Conservation (phyloP, 2,888 invertebrate genomes). For the Xestia rhomboidea region DNA sequence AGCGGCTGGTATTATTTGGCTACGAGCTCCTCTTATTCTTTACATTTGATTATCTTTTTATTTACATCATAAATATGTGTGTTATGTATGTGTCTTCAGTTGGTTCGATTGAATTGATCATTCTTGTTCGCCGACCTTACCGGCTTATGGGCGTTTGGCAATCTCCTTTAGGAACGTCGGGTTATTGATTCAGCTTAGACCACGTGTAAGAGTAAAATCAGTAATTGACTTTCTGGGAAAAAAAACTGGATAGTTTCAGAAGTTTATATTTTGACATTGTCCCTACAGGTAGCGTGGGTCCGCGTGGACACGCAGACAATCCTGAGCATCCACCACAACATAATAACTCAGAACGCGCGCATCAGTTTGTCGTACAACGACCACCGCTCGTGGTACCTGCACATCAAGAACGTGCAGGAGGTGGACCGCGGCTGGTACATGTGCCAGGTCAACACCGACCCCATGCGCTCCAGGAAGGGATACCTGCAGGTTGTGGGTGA, state of each 20-base stretch:
- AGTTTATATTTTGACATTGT: conserved; percentile 2
- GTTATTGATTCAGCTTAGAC: not conserved
- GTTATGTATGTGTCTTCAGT: not conserved
- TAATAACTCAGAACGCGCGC: conserved; percentile 97
- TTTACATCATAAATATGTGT: not conserved
- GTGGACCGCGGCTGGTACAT: conserved; percentile 97
- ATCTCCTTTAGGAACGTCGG: not conserved
- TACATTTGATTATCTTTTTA: not conserved
- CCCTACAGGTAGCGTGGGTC: conserved; percentile 96
- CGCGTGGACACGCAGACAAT: conserved; percentile 98
- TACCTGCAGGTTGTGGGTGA: conserved; percentile 97
- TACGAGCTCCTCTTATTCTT: too few species aligned
- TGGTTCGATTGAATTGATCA: not conserved
- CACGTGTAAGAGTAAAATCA: not conserved
- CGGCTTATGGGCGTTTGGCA: not conserved
- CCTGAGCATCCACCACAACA: conserved; percentile 97
- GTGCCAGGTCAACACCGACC: conserved; percentile 98
- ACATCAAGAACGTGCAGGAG: conserved; percentile 96
- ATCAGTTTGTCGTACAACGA: conserved; percentile 97
- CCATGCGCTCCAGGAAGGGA: conserved; percentile 97
- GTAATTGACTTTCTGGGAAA: not conserved
- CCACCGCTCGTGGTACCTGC: conserved; percentile 97
- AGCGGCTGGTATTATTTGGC: too few species aligned
- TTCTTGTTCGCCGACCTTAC: not conserved
- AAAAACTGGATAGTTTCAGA: not conserved